Evolutionary conservation across 2,888 invertebrate genomes (phyloP).

Genomic region (Dynastes grantii): DNA sequence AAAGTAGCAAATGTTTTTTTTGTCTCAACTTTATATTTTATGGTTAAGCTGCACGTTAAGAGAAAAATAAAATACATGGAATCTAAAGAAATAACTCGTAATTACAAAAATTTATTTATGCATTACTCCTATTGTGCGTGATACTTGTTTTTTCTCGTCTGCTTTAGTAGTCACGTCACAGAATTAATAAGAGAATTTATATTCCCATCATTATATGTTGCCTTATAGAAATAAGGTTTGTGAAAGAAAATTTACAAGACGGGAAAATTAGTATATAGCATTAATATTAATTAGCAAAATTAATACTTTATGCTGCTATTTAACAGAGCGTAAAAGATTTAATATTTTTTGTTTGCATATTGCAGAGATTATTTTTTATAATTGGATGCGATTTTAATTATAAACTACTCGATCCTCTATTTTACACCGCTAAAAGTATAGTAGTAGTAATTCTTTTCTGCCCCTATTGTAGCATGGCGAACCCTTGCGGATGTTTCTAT

Average conservation of each 20-base stretch:
- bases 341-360: no score
- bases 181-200: slow-evolving; percentile 22
- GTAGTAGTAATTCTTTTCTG: no score
- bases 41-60: slow-evolving; percentile 39
- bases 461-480: no score
- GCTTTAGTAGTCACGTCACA: not conserved
- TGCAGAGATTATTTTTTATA: no score
- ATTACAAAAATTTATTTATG: slow-evolving; percentile 32
- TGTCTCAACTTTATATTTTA: slow-evolving; percentile 34
- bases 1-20: slow-evolving; percentile 29
- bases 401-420: no score
- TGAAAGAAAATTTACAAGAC: not conserved
- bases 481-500: no score
- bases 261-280: not conserved
- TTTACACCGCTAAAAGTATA: no score
- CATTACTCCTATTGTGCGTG: slow-evolving; percentile 41
- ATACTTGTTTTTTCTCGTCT: slow-evolving; percentile 15
- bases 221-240: not conserved
- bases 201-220: slow-evolving; percentile 8
- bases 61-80: slow-evolving; percentile 1
- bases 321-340: not conserved
- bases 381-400: no score
- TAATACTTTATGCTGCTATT: not conserved
- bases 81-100: slow-evolving; percentile 22
- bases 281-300: not conserved